phyloP scores from a whole-genome alignment of 2,797 vertebrate species.

The Iguana delicatissima region DNA sequence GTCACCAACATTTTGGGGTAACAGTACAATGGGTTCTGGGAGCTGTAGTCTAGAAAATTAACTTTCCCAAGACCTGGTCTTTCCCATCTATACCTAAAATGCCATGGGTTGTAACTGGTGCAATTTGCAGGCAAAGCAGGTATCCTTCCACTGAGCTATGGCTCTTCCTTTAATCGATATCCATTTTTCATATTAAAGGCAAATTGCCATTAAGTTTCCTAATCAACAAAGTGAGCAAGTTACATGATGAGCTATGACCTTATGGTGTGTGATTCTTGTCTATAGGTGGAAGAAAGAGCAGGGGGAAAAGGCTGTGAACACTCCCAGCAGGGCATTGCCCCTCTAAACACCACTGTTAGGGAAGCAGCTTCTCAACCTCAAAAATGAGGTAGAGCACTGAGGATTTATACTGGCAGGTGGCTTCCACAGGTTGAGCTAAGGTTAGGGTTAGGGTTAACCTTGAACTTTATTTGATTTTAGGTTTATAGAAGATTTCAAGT shows the following conservation, averaged over 20 bases:
- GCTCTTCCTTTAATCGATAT: not conserved
- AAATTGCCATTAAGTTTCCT: not conserved
- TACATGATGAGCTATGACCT: not conserved
- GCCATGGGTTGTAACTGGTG: too few species aligned
- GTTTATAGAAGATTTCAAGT: too few species aligned
- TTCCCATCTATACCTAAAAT: too few species aligned
- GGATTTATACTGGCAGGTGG: not conserved
- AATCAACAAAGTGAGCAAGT: not conserved
- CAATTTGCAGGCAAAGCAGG: not conserved
- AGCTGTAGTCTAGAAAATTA: too few species aligned
- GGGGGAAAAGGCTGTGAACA: not conserved
- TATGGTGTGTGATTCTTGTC: not conserved
- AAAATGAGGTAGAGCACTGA: not conserved
- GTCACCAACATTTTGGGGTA: too few species aligned
- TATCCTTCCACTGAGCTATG: not conserved
- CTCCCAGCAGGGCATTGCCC: too few species aligned
- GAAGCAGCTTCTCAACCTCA: not conserved
- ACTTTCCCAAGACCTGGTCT: too few species aligned
- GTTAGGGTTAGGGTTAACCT: too few species aligned
- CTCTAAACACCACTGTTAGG: too few species aligned
- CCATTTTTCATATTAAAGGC: not conserved
- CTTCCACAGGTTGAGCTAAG: not conserved
- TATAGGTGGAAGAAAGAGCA: not conserved
- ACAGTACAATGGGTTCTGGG: too few species aligned
- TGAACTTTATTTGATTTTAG: too few species aligned